Evolutionary conservation across 2,888 invertebrate genomes (phyloP).

Genomic region (Bellardia bayeri): DNA sequence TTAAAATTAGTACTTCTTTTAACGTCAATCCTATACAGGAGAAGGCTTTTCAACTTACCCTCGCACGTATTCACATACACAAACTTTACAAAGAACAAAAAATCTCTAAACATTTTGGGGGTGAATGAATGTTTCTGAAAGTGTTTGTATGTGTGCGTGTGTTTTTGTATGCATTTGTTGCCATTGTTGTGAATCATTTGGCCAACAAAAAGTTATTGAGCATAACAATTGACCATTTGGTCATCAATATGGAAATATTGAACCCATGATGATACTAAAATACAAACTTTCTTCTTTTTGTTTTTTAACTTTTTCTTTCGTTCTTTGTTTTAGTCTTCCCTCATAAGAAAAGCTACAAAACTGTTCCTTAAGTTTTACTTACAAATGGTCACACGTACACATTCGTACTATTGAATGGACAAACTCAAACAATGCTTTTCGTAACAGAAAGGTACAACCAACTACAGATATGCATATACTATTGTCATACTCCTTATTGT

Average conservation of each 20-base stretch:
- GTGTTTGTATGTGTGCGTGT: background rate
- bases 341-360: slow-evolving; percentile 51
- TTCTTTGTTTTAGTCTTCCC: slow-evolving; percentile 50
- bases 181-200: slow-evolving; percentile 67
- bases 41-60: background rate
- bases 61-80: background rate
- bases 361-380: slow-evolving; percentile 61
- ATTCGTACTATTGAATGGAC: background rate
- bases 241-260: slow-evolving; percentile 73
- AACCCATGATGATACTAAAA: slow-evolving; percentile 70
- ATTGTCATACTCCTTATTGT: slow-evolving; percentile 64
- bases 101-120: background rate
- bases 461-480: background rate
- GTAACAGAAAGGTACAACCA: background rate
- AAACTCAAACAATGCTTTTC: background rate
- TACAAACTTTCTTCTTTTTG: slow-evolving; percentile 61
- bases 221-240: slow-evolving; percentile 73
- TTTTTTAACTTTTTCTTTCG: slow-evolving; percentile 19
- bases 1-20: too few species aligned
- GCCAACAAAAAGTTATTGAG: slow-evolving; percentile 72
- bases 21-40: too few species aligned
- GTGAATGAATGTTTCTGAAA: background rate
- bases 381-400: slow-evolving; percentile 43
- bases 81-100: background rate
- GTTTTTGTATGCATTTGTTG: slow-evolving; percentile 41